Evolutionary conservation across 2,113 vertebrate species (phyloP).

Genomic region (Pontoporia blainvillei): DNA sequence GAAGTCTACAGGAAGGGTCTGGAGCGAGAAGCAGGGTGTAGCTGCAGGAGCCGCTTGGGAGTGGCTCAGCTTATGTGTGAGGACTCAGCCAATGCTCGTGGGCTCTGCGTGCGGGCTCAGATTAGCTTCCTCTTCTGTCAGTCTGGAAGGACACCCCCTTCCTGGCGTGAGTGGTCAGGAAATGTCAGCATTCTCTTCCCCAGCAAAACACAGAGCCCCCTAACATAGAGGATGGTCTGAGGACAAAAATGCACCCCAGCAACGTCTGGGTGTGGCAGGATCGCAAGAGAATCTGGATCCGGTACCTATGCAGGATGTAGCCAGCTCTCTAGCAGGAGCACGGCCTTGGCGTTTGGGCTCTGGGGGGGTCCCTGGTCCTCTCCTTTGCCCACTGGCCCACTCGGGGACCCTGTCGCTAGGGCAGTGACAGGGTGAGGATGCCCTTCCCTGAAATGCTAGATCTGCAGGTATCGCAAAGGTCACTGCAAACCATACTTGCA

Average conservation of each 20-base stretch:
- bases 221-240: background rate
- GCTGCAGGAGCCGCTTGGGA: background rate
- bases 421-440: fast-evolving
- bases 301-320: too few relatives aligned
- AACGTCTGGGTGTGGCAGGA: background rate
- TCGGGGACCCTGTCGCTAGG: background rate
- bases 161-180: fast-evolving
- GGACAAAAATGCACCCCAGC: background rate
- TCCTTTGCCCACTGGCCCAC: background rate
- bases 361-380: background rate
- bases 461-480: background rate
- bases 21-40: fast-evolving
- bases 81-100: fast-evolving
- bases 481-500: background rate
- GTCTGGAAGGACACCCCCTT: background rate
- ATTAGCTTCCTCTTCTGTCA: background rate
- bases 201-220: too few relatives aligned
- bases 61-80: too few relatives aligned
- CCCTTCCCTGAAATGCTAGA: background rate
- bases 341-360: fast-evolving
- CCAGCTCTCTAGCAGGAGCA: background rate
- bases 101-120: fast-evolving
- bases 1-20: background rate
- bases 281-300: too few relatives aligned
- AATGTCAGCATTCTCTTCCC: background rate